These are phyloP conservation scores for Ptychadena robeensis DNA, from an alignment of 2,797 vertebrate species.

Conservation along the genomic window DNA sequence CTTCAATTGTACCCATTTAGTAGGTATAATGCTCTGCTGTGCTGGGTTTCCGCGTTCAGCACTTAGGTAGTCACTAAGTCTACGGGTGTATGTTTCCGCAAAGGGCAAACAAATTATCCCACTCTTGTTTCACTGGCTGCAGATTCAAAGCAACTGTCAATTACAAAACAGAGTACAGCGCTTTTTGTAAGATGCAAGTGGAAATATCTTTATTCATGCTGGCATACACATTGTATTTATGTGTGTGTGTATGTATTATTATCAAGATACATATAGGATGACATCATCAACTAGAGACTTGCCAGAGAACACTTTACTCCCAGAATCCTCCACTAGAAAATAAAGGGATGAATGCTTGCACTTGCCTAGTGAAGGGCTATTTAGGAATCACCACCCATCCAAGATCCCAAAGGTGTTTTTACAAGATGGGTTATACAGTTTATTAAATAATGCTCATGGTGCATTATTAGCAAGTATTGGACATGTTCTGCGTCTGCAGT, in stretches of 20 bases:
- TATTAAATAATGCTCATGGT: no score
- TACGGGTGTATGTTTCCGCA: conserved; percentile 38
- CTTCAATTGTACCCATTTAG: conserved; percentile 40
- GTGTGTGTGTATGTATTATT: not conserved
- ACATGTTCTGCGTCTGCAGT: no score
- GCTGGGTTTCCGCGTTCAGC: conserved; percentile 15
- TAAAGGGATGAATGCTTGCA: not conserved
- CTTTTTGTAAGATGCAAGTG: not conserved
- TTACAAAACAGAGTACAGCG: not conserved
- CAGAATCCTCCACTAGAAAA: not conserved
- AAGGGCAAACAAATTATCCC: conserved; percentile 38
- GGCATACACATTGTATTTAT: not conserved
- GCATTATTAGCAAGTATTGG: no score
- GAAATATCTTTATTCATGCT: not conserved
- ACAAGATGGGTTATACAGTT: no score
- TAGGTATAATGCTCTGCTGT: conserved; percentile 33
- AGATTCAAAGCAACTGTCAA: conserved; percentile 10
- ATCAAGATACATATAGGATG: not conserved
- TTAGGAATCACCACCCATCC: not conserved
- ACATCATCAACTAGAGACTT: not conserved
- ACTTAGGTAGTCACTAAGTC: conserved; percentile 32
- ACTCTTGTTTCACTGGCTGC: conserved; percentile 16
- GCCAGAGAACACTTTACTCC: not conserved
- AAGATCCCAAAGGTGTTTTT: not conserved
- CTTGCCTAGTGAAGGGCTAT: not conserved